Conservation (phyloP, 2,113 vertebrate species). For the Amia ocellicauda region DNA sequence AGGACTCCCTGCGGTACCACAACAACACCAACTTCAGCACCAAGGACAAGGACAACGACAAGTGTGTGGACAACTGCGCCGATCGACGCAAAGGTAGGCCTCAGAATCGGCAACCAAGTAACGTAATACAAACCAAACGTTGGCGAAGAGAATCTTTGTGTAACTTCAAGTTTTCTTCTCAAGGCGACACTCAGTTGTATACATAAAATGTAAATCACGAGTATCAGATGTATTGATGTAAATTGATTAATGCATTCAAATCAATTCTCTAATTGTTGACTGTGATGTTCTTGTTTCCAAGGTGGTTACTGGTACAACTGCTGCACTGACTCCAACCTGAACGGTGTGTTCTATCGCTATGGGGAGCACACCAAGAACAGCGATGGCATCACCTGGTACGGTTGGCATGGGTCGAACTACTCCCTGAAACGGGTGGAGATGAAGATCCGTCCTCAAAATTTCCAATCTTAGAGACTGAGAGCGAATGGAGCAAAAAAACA, state of each 20-base stretch:
- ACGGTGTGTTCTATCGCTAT: slow-evolving; percentile 83
- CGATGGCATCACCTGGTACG: slow-evolving; percentile 95
- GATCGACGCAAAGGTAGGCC: slow-evolving; percentile 80
- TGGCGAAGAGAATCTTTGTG: no score
- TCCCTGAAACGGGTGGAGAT: slow-evolving; percentile 92
- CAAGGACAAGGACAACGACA: slow-evolving; percentile 94
- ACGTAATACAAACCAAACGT: background rate
- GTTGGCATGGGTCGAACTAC: slow-evolving; percentile 89
- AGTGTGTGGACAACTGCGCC: slow-evolving; percentile 90
- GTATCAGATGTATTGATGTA: no score
- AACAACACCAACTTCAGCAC: slow-evolving; percentile 99
- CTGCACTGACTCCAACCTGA: slow-evolving; percentile 97
- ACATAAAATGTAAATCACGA: no score
- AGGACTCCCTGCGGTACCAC: slow-evolving; percentile 86
- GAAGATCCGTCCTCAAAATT: slow-evolving; percentile 87
- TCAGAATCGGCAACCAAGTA: background rate
- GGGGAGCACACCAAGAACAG: slow-evolving; percentile 77
- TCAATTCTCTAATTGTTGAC: no score
- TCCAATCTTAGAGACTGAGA: slow-evolving; percentile 60
- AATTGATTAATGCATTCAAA: no score
- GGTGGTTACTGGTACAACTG: slow-evolving; percentile 99
- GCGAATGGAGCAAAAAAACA: slow-evolving; percentile 19
- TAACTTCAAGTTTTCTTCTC: no score
- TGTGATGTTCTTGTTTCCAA: slow-evolving; percentile 31
- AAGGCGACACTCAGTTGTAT: no score